A percentile compares a stretch with the other conserved stretches of the same genome.
These are phyloP conservation scores for Menidia menidia DNA, from an alignment of 2,797 vertebrate genomes.

Conservation along the genomic window DNA sequence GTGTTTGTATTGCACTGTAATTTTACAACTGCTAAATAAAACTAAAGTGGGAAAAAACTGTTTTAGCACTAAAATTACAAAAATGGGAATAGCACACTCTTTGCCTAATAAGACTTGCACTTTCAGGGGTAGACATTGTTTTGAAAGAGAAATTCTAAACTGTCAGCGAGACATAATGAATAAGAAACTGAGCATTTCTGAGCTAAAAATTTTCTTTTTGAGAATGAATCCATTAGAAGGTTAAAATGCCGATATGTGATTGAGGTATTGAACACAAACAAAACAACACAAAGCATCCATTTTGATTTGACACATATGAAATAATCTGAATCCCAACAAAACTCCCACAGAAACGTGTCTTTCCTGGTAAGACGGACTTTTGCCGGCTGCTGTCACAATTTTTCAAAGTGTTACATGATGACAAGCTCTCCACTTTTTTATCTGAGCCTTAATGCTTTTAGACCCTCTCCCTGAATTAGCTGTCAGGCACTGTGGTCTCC, in stretches of 20 bases:
- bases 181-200: conserved; percentile 66
- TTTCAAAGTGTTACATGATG: conserved; percentile 60
- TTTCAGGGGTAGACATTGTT: conserved; percentile 44
- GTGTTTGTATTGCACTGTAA: too few species aligned
- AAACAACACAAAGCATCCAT: background rate
- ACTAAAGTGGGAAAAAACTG: too few species aligned
- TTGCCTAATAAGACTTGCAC: conserved; percentile 29
- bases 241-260: background rate
- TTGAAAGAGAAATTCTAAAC: conserved; percentile 44
- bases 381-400: conserved; percentile 32
- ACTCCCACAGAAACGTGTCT: conserved; percentile 61
- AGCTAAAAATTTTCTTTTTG: conserved; percentile 25
- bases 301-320: conserved; percentile 40
- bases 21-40: too few species aligned
- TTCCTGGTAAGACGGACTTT: conserved; percentile 57
- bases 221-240: conserved; percentile 16
- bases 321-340: conserved; percentile 32
- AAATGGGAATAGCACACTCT: background rate
- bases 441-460: conserved; percentile 70
- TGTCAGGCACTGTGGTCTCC: conserved; percentile 65
- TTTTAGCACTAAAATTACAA: too few species aligned
- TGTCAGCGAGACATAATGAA: conserved; percentile 47
- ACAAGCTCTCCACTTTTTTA: conserved; percentile 69
- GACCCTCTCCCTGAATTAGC: conserved; percentile 73
- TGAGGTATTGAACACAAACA: conserved; percentile 27